Evolutionary conservation across 2,113 vertebrate species (phyloP), one percentile per base, ranked within the genome.

Genomic region (Clupea harengus): DNA sequence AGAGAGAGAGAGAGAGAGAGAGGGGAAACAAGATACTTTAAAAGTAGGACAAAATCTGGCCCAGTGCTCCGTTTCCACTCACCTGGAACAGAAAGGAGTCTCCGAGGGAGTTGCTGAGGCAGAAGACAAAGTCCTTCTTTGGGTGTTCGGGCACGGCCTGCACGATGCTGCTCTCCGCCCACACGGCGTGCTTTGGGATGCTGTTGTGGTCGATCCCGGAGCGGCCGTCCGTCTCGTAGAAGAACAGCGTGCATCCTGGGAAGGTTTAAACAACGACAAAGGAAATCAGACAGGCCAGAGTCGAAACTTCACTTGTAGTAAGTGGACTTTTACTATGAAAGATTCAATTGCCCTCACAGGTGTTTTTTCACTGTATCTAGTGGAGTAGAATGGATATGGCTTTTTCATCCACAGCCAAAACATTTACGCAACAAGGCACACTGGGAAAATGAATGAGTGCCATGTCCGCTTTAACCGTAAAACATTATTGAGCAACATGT

Each of bases 81-180:
- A 99, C 98, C 98, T 99, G 98, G 91, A 99, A 99, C 57, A 99
- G 96, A 90, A 97, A 99, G 13, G 97, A 97, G 0, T 99, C 98
- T 0, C 98, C 98, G 44, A 97, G 94, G 0, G 97, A 98, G 93
- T 99, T 99, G 94, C 98, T 99, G 92, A 99, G 97, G 89, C 98
- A 99, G 95, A 99, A 99, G 87, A 99, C 98, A 60, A 97, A 98
- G 89, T 99, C 98, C 92, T 99, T 99, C 93, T 99, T 99, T 46
- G 98, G 98, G 89, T 99, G 98, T 90, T 99, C 98, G 0, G 98
- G 98, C n/a, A 99, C 98, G 0, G 98, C 97, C 89, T 99, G 98
- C 28, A 99, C 97, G 13, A 99, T 99, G 94, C 97, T 97, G 95
- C 97, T 97, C 93, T 99, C 98, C 78, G 96, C 97, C 98, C 97